Conservation (phyloP, 1,140 invertebrate species). For the Papilio aristodemus region DNA sequence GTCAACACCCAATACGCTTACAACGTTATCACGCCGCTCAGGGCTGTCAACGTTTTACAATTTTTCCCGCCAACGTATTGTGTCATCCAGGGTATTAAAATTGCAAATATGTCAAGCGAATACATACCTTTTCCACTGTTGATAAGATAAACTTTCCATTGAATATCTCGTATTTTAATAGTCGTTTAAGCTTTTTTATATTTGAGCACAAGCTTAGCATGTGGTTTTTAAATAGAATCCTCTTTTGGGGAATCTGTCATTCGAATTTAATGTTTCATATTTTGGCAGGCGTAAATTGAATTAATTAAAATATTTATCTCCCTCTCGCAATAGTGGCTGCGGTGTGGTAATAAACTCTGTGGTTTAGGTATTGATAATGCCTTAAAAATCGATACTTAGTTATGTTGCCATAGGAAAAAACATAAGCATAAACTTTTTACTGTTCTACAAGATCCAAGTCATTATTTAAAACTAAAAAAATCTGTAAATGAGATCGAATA, state of each 20-base stretch:
- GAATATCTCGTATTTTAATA: neutral
- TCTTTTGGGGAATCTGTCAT: conserved; percentile 65
- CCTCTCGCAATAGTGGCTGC: conserved; percentile 28
- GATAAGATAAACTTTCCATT: conserved; percentile 2
- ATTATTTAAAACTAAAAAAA: too few relatives aligned
- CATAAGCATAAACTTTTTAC: neutral
- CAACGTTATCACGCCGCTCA: conserved; percentile 76
- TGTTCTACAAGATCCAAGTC: too few relatives aligned
- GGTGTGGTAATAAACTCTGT: conserved; percentile 34
- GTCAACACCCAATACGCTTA: conserved; percentile 62
- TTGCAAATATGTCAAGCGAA: conserved; percentile 28
- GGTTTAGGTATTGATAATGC: neutral
- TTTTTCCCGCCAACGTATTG: conserved; percentile 66
- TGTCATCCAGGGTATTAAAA: conserved; percentile 40
- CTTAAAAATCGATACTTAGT: neutral
- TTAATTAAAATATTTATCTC: conserved; percentile 44
- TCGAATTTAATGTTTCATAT: conserved; percentile 65
- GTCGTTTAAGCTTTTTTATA: conserved; percentile 37
- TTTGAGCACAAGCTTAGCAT: conserved; percentile 52
- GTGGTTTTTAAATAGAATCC: conserved; percentile 76
- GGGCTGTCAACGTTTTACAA: conserved; percentile 72
- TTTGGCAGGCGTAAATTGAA: conserved; percentile 54
- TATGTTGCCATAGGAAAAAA: neutral
- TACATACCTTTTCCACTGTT: conserved; percentile 30
- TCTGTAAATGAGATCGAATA: too few relatives aligned